These are phyloP conservation scores for Drosophila testacea DNA, from an alignment of 2,888 invertebrate genomes.

Conservation along the genomic window DNA sequence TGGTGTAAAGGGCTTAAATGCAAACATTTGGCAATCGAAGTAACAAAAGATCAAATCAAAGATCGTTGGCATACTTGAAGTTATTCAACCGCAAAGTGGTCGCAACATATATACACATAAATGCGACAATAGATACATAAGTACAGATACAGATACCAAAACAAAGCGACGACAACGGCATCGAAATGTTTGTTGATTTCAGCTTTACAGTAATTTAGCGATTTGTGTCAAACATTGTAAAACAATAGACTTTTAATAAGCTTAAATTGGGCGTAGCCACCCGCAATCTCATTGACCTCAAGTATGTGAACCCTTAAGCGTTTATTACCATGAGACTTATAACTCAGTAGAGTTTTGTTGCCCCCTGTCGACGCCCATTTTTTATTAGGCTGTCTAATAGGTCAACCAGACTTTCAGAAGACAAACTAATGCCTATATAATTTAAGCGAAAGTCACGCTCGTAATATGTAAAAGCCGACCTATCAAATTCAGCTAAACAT, in stretches of 20 bases:
- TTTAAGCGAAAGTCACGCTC: conserved; percentile 16
- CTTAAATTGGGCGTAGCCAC: conserved; percentile 45
- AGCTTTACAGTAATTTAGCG: conserved; percentile 46
- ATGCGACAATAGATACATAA: no score
- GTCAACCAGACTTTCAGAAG: conserved; percentile 6
- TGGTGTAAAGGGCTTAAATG: conserved; percentile 72
- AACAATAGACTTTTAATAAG: conserved; percentile 59
- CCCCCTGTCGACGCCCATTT: background rate
- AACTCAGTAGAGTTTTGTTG: no score
- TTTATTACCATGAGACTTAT: conserved; percentile 1
- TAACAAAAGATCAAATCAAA: conserved; percentile 63
- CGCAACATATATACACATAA: conserved; percentile 43
- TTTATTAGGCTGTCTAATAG: conserved; percentile 29
- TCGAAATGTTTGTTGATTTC: conserved; percentile 36
- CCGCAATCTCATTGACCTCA: conserved; percentile 57
- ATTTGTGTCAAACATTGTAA: conserved; percentile 70
- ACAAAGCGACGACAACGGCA: conserved; percentile 29
- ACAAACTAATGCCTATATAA: conserved; percentile 43
- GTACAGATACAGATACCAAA: background rate
- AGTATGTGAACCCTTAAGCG: conserved; percentile 30
- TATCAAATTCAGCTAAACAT: conserved; percentile 11
- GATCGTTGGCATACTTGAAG: conserved; percentile 67
- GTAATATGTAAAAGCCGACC: conserved; percentile 5
- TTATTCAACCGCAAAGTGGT: conserved; percentile 79
- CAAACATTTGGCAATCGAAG: conserved; percentile 75